Percentiles rank a stretch among this genome's conserved stretches.
Conservation (phyloP, 2,113 vertebrate species). For the Malurus elegans region DNA sequence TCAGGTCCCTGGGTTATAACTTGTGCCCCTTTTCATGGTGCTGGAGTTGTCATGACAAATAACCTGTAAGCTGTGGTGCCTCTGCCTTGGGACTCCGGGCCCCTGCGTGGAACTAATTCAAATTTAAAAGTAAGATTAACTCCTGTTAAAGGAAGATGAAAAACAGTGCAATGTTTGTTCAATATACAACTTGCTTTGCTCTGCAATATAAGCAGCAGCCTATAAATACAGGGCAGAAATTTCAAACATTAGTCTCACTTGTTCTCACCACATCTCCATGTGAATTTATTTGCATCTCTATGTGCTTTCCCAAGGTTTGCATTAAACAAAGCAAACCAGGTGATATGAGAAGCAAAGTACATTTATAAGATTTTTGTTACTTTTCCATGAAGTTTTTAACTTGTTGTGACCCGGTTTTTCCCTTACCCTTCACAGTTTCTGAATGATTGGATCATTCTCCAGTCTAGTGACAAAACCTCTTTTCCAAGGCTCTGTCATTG, state of each 20-base stretch:
- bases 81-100: constrained; percentile 14
- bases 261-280: background rate
- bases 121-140: constrained; percentile 66
- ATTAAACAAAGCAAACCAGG: background rate
- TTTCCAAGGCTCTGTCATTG: background rate
- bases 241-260: background rate
- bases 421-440: background rate
- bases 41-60: background rate
- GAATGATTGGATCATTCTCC: background rate
- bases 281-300: background rate
- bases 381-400: background rate
- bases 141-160: constrained; percentile 60
- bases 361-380: background rate
- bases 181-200: background rate
- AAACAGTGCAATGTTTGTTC: constrained; percentile 52
- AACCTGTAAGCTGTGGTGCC: background rate
- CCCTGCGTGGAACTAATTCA: constrained; percentile 53
- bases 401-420: background rate
- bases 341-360: background rate
- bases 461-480: background rate
- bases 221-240: background rate
- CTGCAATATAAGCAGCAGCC: background rate
- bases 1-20: background rate
- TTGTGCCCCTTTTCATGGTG: background rate
- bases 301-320: background rate